Evolutionary conservation across 2,888 invertebrate species (phyloP).

Genomic region (Agriopis aurantiaria): DNA sequence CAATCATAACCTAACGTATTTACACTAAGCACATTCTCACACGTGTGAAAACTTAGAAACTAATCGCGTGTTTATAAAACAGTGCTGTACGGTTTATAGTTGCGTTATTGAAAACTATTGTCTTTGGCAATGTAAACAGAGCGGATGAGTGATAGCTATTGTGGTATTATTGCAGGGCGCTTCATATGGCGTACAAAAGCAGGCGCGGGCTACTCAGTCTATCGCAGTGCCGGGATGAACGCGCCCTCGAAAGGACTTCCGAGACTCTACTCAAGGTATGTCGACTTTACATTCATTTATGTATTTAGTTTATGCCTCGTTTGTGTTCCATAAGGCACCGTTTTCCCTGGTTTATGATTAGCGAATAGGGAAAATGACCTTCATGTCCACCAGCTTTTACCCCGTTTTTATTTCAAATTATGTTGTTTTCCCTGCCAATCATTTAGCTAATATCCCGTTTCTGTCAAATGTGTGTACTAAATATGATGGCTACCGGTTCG

Average conservation of each 20-base stretch:
- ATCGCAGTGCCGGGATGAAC: constrained; percentile 76
- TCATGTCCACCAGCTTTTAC: no score
- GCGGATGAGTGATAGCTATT: constrained; percentile 36
- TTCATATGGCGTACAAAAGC: constrained; percentile 84
- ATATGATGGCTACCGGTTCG: no score
- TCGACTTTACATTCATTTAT: constrained; percentile 20
- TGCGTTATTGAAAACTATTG: constrained; percentile 81
- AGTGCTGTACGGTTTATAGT: constrained; percentile 73
- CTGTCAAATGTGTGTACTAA: no score
- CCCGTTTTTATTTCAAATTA: no score
- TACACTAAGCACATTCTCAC: constrained; percentile 61
- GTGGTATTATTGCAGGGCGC: constrained; percentile 68
- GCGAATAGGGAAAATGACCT: no score
- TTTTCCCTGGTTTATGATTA: no score
- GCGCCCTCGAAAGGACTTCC: constrained; percentile 68
- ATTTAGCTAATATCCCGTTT: no score
- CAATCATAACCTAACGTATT: constrained; percentile 42
- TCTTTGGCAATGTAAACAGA: constrained; percentile 72
- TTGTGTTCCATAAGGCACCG: no score
- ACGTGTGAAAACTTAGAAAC: constrained; percentile 66
- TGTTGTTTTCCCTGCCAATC: no score
- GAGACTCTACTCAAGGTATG: constrained; percentile 79
- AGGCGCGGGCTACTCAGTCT: constrained; percentile 75
- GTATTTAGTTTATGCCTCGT: no score
- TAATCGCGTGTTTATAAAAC: constrained; percentile 81